Conservation (phyloP, 2,113 vertebrate species). For the Anolis sagrei region DNA sequence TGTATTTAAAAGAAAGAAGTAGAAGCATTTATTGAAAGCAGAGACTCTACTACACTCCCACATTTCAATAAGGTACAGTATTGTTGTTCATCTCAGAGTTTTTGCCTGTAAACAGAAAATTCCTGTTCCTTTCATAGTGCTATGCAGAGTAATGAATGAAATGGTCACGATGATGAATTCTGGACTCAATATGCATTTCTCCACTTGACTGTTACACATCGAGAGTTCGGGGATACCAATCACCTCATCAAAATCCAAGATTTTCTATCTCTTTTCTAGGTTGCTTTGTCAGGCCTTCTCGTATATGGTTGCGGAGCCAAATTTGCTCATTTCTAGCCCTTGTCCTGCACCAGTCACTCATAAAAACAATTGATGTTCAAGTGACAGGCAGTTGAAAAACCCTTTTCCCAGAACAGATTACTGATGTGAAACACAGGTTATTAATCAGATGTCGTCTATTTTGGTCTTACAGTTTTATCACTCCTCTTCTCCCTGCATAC, state of each 20-base stretch:
- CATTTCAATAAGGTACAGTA: no score
- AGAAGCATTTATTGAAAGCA: no score
- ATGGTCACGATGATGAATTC: neutral
- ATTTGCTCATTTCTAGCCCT: neutral
- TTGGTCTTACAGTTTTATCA: neutral
- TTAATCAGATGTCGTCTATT: neutral
- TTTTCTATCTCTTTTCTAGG: neutral
- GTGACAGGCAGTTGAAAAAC: neutral
- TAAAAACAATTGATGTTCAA: neutral
- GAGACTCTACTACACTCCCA: no score
- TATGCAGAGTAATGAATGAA: neutral
- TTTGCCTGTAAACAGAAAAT: no score
- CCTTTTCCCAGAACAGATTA: neutral
- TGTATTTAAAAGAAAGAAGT: no score
- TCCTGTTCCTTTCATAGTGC: no score
- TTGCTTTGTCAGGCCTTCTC: neutral
- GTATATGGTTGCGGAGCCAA: neutral
- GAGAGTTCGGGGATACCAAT: no score
- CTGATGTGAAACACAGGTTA: slow-evolving; percentile 8
- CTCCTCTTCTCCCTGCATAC: neutral
- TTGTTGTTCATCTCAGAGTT: no score
- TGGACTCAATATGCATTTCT: neutral
- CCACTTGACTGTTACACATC: neutral
- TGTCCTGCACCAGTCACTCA: neutral
- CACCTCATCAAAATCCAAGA: neutral